These are phyloP conservation scores for Ailuropoda melanoleuca DNA, from an alignment of 2,113 vertebrate genomes.

Conservation along the genomic window DNA sequence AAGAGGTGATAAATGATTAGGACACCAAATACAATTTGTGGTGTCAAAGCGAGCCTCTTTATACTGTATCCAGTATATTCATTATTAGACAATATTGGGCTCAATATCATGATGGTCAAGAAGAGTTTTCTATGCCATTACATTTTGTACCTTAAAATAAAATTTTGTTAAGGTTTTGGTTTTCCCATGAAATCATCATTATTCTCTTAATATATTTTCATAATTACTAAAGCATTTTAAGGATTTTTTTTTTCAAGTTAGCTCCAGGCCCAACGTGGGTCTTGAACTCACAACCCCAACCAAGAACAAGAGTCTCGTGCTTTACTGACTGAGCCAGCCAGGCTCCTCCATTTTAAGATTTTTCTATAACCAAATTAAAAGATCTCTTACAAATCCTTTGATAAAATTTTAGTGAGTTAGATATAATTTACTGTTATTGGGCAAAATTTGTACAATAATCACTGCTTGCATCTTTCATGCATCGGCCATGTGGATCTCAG, in stretches of 20 bases:
- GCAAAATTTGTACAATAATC: not conserved
- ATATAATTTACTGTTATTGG: not conserved
- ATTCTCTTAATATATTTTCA: constrained; percentile 1
- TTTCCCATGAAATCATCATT: not conserved
- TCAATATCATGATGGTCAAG: not conserved
- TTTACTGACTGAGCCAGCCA: not conserved
- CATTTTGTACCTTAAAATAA: not conserved
- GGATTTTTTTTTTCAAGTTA: not conserved
- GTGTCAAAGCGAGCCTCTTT: not conserved
- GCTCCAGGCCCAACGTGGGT: not conserved
- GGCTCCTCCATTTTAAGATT: not conserved
- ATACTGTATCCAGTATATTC: not conserved
- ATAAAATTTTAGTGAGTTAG: not conserved
- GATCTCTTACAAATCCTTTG: not conserved
- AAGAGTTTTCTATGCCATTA: not conserved
- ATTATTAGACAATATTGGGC: not conserved
- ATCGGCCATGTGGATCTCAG: not conserved
- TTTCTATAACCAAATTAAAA: not conserved
- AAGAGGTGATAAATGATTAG: constrained; percentile 50
- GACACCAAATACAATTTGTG: not conserved
- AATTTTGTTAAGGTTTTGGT: not conserved
- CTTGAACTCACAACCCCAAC: not conserved
- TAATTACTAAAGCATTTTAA: constrained; percentile 27
- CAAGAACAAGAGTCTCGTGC: not conserved
- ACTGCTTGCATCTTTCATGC: not conserved